Percentiles rank a stretch among this genome's conserved stretches.
These are phyloP conservation scores for Tychaedon coryphoeus DNA, from an alignment of 2,113 vertebrate genomes.

Conservation along the genomic window DNA sequence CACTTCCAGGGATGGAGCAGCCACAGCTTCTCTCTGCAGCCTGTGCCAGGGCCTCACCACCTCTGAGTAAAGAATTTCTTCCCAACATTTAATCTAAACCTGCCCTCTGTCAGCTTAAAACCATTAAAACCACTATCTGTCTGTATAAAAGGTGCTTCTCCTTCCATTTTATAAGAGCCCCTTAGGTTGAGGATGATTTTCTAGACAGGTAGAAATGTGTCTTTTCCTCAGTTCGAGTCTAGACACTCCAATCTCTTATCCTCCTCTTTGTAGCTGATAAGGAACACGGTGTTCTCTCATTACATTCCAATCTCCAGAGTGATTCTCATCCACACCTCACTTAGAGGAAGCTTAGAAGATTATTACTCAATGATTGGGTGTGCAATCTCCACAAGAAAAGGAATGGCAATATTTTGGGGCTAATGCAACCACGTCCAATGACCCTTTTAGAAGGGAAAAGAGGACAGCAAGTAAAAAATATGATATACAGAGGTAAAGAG, in stretches of 20 bases:
- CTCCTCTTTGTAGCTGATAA: constrained; percentile 34
- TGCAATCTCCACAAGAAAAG: constrained; percentile 42
- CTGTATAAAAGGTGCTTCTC: background rate
- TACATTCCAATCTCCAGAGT: constrained; percentile 18
- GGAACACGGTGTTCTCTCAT: constrained; percentile 20
- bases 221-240: background rate
- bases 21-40: background rate
- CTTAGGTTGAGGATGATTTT: background rate
- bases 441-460: background rate
- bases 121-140: background rate
- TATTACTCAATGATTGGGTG: constrained; percentile 33
- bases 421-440: constrained; percentile 40
- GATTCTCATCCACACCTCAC: constrained; percentile 19
- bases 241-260: background rate
- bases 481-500: background rate
- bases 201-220: background rate
- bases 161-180: background rate
- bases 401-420: constrained; percentile 21
- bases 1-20: background rate
- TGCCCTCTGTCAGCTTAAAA: background rate
- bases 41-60: background rate
- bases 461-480: background rate
- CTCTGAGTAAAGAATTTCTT: background rate
- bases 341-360: constrained; percentile 44
- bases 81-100: background rate